Conservation (phyloP, 2,113 vertebrate genomes). For the Suncus etruscus region DNA sequence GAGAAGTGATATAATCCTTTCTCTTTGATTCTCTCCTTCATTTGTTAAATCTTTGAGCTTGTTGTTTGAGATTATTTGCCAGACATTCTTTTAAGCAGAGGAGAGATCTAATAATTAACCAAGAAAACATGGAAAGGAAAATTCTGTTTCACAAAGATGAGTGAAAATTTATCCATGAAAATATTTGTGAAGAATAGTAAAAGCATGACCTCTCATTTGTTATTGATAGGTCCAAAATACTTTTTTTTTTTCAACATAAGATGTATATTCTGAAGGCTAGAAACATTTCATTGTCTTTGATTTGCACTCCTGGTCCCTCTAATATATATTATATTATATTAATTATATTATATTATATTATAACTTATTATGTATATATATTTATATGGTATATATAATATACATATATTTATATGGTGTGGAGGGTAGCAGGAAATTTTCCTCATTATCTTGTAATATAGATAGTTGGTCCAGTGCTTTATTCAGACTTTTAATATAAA, state of each 20-base stretch:
- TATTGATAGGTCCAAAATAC: neutral
- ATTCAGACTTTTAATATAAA: slow-evolving; percentile 5
- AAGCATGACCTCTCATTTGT: neutral
- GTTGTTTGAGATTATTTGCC: slow-evolving; percentile 50
- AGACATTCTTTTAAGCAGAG: slow-evolving; percentile 15
- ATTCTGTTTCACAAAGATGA: slow-evolving; percentile 15
- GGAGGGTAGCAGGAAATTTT: slow-evolving; percentile 13
- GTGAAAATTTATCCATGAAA: neutral
- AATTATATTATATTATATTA: too few species aligned
- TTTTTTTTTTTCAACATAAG: neutral
- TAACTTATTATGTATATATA: too few species aligned
- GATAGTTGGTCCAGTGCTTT: slow-evolving; percentile 44
- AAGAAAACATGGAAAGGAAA: slow-evolving; percentile 24
- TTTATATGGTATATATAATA: too few species aligned
- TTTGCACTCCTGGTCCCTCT: neutral
- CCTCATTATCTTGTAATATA: neutral
- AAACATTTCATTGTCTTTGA: slow-evolving; percentile 15
- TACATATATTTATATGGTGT: slow-evolving; percentile 18
- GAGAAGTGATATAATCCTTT: neutral
- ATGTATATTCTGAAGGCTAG: slow-evolving; percentile 15
- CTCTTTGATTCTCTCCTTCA: neutral
- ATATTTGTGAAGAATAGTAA: neutral
- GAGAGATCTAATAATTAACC: neutral
- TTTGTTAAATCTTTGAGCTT: slow-evolving; percentile 29
- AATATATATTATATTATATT: slow-evolving; percentile 63